These are phyloP conservation scores for Poeciliopsis prolifica DNA, from an alignment of 2,113 vertebrate genomes.

Conservation along the genomic window DNA sequence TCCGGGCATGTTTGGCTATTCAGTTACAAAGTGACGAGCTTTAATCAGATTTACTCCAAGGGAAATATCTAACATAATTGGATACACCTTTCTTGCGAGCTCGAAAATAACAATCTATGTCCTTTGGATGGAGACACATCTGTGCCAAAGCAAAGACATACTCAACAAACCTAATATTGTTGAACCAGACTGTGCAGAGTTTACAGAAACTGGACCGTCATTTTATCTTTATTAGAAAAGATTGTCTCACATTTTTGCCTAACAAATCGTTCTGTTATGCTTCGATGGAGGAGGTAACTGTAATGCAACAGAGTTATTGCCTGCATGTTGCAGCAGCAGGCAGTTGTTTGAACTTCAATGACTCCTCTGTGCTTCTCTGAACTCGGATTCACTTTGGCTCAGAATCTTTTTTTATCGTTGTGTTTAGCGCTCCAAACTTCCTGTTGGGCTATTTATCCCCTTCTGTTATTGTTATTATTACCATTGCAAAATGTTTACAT, in stretches of 20 bases:
- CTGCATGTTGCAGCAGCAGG: conserved; percentile 70
- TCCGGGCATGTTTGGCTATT: conserved; percentile 44
- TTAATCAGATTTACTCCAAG: conserved; percentile 56
- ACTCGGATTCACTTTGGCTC: conserved; percentile 50
- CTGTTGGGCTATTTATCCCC: neutral
- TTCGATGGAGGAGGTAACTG: conserved; percentile 7
- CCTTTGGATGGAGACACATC: conserved; percentile 17
- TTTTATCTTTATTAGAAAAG: conserved; percentile 11
- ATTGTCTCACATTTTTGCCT: conserved; percentile 25
- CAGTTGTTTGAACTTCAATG: conserved; percentile 62
- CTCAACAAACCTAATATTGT: conserved; percentile 28
- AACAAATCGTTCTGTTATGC: conserved; percentile 9
- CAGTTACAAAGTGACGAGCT: conserved; percentile 50
- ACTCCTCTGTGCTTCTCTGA: conserved; percentile 56
- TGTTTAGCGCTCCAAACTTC: neutral
- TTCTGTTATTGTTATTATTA: no score
- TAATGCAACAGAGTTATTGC: conserved; percentile 43
- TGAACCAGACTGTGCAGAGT: conserved; percentile 54
- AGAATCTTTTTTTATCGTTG: conserved; percentile 35
- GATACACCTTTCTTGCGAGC: conserved; percentile 60
- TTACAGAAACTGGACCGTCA: conserved; percentile 32
- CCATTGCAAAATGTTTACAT: neutral
- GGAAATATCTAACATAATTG: conserved; percentile 64
- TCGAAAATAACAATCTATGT: conserved; percentile 51
- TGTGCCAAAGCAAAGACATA: conserved; percentile 45